Evolutionary conservation across 1,140 invertebrate species (phyloP), one percentile per base, ranked within the genome.

Genomic region (Drosophila murphyi): DNA sequence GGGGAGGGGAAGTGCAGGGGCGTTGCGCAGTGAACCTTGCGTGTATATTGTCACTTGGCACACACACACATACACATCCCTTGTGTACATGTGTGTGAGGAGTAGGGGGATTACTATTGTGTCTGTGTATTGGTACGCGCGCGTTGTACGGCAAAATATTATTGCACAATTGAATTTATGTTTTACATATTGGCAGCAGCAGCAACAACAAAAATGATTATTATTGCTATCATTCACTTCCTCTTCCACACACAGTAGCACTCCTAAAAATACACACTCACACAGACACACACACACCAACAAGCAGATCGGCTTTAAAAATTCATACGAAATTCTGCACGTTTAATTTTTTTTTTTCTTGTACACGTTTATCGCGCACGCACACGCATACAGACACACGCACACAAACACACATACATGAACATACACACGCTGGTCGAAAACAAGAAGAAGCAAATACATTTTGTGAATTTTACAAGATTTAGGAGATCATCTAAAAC

Each of bases 91-190:
- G 20, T 50, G n/a, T 51, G 48, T 37, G 67, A 68, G 59, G 1
- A 20, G 20, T 12, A 12, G 20, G 20, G 20, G 20, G 20, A 1
- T 50, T 54, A 61, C 29, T 45, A 32, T 51, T 56, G 37, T 43
- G 60, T 48, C 50, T 85, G 65, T 80, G 54, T 80, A 50, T 76
- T 55, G 69, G 71, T 78, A 48, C 60, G 72, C 37, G 51, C 69
- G 69, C 54, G 60, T 65, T 54, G 39, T 76, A 72, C 48, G 37
- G 47, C 45, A 74, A 77, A 72, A 75, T 60, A 83, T 85, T 80
- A 83, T 83, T 83, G 81, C 82, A 83, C 81, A 83, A 86, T 83
- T 82, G 80, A 73, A 85, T 85, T 83, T 85, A 80, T 85, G 81
- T 86, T 83, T 85, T 85, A 73, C 82, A 76, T 70, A 62, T 61